Evolutionary conservation across 2,113 vertebrate species (phyloP), one percentile per base, ranked within the genome.

Genomic region (Regulus satrapa): DNA sequence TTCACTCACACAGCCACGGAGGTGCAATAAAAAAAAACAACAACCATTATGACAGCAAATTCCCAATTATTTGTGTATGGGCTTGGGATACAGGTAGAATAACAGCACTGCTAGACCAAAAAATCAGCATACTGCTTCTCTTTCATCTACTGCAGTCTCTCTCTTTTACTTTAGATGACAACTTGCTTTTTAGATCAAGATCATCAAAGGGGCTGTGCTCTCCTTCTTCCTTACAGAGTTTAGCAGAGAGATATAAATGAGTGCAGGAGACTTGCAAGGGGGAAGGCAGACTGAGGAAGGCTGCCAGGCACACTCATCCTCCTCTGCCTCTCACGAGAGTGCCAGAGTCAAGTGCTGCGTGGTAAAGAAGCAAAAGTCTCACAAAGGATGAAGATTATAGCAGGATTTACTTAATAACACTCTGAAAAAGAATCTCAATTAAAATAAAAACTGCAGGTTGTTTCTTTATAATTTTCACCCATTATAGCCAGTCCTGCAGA

Each of bases 1-100:
- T 92, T 95, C 82, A 85, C 40, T 54, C 72, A 46, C 63, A 48
- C 43, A 85, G 88, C 13, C 28, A 1, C 75, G 8, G 36, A 95
- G 79, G 75, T 48, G 66, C 36, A 94, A 93, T 72, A 49, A 82
- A 72, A 71, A 61, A 48, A 4, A 2, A 31, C 36, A 89, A 69
- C 82, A 90, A 52, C 40, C 80, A 94, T 95, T 95, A 81, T 82
- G 69, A 58, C 67, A 63, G 75, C 71, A 94, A 79, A 93, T 94
- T 94, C 51, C 29, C 73, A 88, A 85, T 95, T 96, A 89, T 86
- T 92, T 90, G 62, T 88, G 14, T 66, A 92, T 63, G 28, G 28
- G 34, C 79, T 95, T 74, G 89, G 72, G 64, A 94, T 43, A 77
- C 67, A 83, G 67, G 78, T 88, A 73, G 88, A 88, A 63, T 40